These are phyloP conservation scores for Thereva unica DNA, from an alignment of 2,888 invertebrate genomes.

Conservation along the genomic window DNA sequence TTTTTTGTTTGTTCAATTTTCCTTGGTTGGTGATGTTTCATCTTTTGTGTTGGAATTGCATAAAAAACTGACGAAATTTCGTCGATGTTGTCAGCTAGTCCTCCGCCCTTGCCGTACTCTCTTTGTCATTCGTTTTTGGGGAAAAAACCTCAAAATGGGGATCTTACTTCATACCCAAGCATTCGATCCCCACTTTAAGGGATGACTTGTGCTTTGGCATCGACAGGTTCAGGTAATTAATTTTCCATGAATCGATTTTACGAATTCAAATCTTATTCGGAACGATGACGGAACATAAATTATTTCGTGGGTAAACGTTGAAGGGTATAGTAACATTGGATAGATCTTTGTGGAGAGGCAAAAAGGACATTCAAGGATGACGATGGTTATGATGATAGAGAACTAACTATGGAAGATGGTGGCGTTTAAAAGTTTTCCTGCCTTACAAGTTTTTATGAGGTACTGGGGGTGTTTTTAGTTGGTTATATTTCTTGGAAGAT, in stretches of 20 bases:
- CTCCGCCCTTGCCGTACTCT: background rate
- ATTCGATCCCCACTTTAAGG: slow-evolving; percentile 24
- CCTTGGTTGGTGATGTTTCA: slow-evolving; percentile 19
- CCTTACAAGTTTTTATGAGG: too few species aligned
- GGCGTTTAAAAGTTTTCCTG: too few species aligned
- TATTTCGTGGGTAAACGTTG: slow-evolving; percentile 20
- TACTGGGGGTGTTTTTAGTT: too few species aligned
- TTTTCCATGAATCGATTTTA: slow-evolving; percentile 37
- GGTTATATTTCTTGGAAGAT: too few species aligned
- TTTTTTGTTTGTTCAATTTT: slow-evolving; percentile 31
- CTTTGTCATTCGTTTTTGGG: slow-evolving; percentile 2
- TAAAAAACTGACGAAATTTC: slow-evolving; percentile 13
- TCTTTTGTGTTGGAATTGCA: slow-evolving; percentile 8
- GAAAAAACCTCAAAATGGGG: too few species aligned
- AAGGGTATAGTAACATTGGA: background rate
- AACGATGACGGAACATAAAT: slow-evolving; percentile 30
- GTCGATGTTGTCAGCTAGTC: background rate
- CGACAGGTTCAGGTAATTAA: slow-evolving; percentile 37
- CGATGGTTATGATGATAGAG: too few species aligned
- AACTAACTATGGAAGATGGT: too few species aligned
- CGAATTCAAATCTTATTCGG: slow-evolving; percentile 16
- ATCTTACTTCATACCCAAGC: too few species aligned
- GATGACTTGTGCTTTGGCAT: slow-evolving; percentile 31
- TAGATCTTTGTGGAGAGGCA: background rate
- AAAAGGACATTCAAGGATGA: background rate